Evolutionary conservation across 2,113 vertebrate species (phyloP), one percentile per base, ranked within the genome.

Genomic region (Polyodon spathula): DNA sequence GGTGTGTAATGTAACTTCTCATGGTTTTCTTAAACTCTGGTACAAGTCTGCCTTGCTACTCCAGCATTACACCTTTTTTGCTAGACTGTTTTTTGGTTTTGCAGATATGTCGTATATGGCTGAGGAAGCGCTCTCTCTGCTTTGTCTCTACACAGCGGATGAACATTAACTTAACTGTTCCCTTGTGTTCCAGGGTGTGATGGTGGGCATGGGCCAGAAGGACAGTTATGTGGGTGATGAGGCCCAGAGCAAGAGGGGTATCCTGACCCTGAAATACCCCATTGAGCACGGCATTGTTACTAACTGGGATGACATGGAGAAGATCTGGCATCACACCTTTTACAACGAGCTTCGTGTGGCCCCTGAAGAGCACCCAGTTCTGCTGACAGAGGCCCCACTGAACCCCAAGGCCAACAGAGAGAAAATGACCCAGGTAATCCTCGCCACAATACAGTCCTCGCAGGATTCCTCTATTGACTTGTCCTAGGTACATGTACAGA

Each of bases 231-330:
- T 89, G 42, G 86, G 87, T 0, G 86, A 90, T 0, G 87, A 90
- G 69, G 87, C 87, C 2, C 86, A 90, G 78, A 89, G 86, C 82
- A 90, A 89, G 75, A 72, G 86, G 0, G 87, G 87, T 1, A 89
- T 89, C 75, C 71, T 89, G 57, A 88, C 88, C 0, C 76, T 89
- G 2, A 89, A 89, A 66, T 88, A 89, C 65, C 87, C 87, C 3
- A 89, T 89, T 38, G 84, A 89, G 40, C 86, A 89, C 5, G 87
- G 86, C 27, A 88, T 90, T 0, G 82, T 89, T 67, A 89, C 88
- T 64, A 89, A 89, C 73, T 89, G 86, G 88, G 88, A 88, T 0
- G 88, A 89, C 58, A 89, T 89, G 88, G 88, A 88, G 75, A 89
- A 89, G 59, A 89, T 89, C 60, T 89, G 87, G 71, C 71, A 72